phyloP scores from a whole-genome alignment of 2,888 invertebrate species.

The Eubasilissa splendida region DNA sequence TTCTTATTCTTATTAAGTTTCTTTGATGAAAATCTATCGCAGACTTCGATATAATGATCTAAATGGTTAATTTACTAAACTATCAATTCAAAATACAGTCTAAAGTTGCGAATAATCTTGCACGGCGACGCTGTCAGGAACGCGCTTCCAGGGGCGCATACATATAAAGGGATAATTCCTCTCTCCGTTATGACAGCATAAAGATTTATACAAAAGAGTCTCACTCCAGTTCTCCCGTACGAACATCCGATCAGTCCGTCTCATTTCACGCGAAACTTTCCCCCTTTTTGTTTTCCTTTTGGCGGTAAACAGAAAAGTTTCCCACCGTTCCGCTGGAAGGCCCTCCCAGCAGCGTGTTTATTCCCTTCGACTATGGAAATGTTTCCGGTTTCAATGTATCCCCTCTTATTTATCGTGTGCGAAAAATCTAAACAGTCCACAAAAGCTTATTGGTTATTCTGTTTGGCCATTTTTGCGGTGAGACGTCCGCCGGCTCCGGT shows the following conservation, averaged over 20 bases:
- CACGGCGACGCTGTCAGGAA: background rate
- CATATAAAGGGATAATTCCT: constrained; percentile 32
- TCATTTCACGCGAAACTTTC: constrained; percentile 56
- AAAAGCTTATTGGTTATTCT: constrained; percentile 38
- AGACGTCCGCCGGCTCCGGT: background rate
- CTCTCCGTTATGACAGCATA: constrained; percentile 39
- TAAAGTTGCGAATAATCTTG: constrained; percentile 2
- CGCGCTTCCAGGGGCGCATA: constrained; percentile 28
- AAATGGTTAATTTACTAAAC: too few species aligned
- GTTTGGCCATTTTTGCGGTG: constrained; percentile 22
- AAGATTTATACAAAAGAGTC: constrained; percentile 44
- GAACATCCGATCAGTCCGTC: constrained; percentile 55
- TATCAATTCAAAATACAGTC: background rate
- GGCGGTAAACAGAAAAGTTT: constrained; percentile 57
- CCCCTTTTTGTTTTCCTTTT: constrained; percentile 53
- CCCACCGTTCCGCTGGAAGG: constrained; percentile 47
- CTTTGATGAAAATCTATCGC: too few species aligned
- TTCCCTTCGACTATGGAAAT: constrained; percentile 47
- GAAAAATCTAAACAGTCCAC: constrained; percentile 40
- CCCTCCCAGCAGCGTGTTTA: constrained; percentile 41
- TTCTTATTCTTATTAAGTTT: too few species aligned
- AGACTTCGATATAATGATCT: too few species aligned
- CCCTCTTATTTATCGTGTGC: constrained; percentile 45
- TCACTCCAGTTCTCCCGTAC: constrained; percentile 37
- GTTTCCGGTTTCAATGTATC: constrained; percentile 46